These are phyloP conservation scores for Corvus cornix DNA, from an alignment of 2,113 vertebrate species.

Conservation along the genomic window DNA sequence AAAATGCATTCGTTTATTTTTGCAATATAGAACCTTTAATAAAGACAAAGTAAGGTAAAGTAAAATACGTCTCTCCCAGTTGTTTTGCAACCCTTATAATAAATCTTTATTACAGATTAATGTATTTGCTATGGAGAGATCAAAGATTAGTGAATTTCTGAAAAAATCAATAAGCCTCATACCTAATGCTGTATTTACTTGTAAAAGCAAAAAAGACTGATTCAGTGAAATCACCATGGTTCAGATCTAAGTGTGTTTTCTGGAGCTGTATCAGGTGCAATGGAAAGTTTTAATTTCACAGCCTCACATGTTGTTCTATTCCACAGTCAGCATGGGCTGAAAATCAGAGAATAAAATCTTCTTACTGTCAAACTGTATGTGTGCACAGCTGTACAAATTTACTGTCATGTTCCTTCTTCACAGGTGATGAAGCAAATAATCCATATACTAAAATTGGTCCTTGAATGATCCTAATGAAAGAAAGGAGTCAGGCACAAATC, in stretches of 20 bases:
- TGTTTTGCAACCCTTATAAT: not conserved
- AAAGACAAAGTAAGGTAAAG: not conserved
- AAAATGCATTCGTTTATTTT: not conserved
- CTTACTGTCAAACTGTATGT: not conserved
- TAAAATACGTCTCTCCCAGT: not conserved
- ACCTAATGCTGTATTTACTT: not conserved
- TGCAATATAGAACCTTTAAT: not conserved
- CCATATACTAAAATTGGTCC: not conserved
- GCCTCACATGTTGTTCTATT: not conserved
- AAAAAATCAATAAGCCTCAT: not conserved
- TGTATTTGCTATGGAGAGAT: not conserved
- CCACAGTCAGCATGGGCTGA: not conserved
- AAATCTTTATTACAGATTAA: not conserved
- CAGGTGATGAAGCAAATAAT: not conserved
- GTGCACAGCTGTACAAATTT: not conserved
- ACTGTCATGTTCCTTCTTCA: not conserved
- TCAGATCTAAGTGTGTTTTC: not conserved
- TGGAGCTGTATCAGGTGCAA: not conserved
- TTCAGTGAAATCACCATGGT: not conserved
- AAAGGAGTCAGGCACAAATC: not conserved
- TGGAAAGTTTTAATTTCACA: not conserved
- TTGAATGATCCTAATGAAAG: not conserved
- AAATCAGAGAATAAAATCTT: not conserved
- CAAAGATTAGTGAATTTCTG: not conserved
- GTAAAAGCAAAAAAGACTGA: not conserved